phyloP scores from a whole-genome alignment of 2,797 vertebrate genomes.

The Onychomys leucogaster region DNA sequence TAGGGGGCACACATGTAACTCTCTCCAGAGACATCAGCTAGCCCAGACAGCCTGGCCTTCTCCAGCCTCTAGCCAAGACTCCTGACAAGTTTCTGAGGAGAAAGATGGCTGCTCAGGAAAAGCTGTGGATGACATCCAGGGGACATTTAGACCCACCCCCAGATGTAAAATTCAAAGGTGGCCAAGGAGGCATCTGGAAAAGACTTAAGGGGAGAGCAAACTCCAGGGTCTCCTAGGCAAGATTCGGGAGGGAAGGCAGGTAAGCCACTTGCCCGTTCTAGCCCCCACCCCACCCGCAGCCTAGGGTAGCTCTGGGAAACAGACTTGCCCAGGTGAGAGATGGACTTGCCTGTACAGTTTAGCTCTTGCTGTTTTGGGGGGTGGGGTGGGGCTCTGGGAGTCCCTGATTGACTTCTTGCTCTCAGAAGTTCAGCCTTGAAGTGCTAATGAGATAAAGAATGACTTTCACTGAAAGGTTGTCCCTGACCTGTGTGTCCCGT shows the following conservation, averaged over 20 bases:
- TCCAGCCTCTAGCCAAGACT: not conserved
- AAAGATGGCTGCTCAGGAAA: slow-evolving; percentile 13
- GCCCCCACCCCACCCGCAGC: rapidly evolving
- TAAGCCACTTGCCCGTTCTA: not conserved
- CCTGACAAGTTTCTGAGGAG: not conserved
- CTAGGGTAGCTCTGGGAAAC: not conserved
- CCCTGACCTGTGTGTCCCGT: not conserved
- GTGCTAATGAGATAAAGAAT: not conserved
- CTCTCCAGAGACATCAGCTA: not conserved
- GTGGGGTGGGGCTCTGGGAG: not conserved
- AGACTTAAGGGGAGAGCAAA: not conserved
- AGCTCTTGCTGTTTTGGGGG: not conserved
- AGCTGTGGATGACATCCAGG: not conserved
- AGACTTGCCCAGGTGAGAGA: not conserved
- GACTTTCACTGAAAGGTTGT: not conserved
- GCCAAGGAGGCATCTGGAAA: not conserved
- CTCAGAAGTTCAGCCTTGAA: not conserved
- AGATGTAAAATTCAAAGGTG: slow-evolving; percentile 22
- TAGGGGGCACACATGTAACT: not conserved
- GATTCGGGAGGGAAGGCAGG: not conserved
- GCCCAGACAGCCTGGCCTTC: not conserved
- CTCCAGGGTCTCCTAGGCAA: not conserved
- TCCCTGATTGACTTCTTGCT: not conserved
- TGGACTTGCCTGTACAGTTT: not conserved
- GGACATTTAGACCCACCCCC: not conserved